Evolutionary conservation across 2,797 vertebrate genomes (phyloP).

Genomic region (Bufotes viridis): DNA sequence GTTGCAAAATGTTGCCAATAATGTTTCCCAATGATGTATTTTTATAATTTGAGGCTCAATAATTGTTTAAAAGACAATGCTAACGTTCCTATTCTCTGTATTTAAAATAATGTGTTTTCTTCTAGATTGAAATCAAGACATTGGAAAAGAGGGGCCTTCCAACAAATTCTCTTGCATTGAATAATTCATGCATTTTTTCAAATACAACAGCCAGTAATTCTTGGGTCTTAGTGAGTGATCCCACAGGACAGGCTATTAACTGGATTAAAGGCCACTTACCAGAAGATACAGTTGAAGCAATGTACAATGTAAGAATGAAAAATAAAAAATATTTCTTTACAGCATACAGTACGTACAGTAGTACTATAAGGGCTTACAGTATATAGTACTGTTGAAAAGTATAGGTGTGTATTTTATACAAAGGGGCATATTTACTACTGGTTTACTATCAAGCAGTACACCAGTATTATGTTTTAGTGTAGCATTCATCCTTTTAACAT

Average conservation of each 20-base stretch:
- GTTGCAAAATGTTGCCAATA: neutral
- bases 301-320: conserved; percentile 54
- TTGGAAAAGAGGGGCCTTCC: conserved; percentile 50
- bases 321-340: neutral
- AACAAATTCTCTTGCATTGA: conserved; percentile 42
- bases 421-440: neutral
- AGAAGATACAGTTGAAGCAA: conserved; percentile 47
- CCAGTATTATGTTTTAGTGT: neutral
- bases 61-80: too few relatives aligned
- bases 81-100: neutral
- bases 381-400: neutral
- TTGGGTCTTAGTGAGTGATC: conserved; percentile 53
- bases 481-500: neutral
- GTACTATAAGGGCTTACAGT: neutral
- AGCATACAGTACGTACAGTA: neutral
- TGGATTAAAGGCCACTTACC: conserved; percentile 54
- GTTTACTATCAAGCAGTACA: neutral
- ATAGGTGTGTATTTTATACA: neutral
- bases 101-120: neutral
- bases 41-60: too few relatives aligned
- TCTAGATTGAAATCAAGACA: conserved; percentile 57
- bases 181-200: conserved; percentile 45
- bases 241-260: conserved; percentile 42
- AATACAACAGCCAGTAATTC: conserved; percentile 20
- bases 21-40: neutral